Percentiles rank a stretch among this genome's conserved stretches.
Conservation (phyloP, 2,113 vertebrate genomes). For the Otus sunia region DNA sequence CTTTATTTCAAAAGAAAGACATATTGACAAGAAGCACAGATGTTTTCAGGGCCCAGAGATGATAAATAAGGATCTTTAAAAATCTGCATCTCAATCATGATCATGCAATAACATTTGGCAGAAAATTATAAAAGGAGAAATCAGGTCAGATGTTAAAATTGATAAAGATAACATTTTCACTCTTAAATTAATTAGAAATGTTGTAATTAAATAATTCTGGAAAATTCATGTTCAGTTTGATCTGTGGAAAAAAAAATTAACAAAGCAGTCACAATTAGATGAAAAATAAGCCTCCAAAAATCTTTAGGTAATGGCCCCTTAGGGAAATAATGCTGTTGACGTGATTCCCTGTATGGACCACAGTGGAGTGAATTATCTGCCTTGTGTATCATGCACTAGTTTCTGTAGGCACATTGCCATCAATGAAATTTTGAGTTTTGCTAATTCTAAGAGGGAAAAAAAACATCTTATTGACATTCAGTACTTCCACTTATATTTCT, state of each 20-base stretch:
- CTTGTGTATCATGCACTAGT: background rate
- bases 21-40: background rate
- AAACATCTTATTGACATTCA: rapidly evolving
- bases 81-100: background rate
- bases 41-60: background rate
- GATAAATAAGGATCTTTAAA: background rate
- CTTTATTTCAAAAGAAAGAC: background rate
- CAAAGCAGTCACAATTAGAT: background rate
- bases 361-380: background rate
- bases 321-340: background rate
- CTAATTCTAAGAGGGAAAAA: background rate
- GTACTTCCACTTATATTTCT: background rate
- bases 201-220: background rate
- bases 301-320: background rate
- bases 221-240: background rate
- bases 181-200: background rate
- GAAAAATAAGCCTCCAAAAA: background rate
- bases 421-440: background rate
- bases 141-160: background rate
- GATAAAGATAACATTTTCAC: background rate
- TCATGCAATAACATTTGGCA: background rate
- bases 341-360: background rate
- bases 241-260: background rate
- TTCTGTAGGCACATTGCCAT: background rate
- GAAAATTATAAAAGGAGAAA: background rate